Percentiles rank a stretch among this genome's conserved stretches.
Evolutionary conservation across 2,113 vertebrate species (phyloP).

Genomic region (Notiomystis cincta): DNA sequence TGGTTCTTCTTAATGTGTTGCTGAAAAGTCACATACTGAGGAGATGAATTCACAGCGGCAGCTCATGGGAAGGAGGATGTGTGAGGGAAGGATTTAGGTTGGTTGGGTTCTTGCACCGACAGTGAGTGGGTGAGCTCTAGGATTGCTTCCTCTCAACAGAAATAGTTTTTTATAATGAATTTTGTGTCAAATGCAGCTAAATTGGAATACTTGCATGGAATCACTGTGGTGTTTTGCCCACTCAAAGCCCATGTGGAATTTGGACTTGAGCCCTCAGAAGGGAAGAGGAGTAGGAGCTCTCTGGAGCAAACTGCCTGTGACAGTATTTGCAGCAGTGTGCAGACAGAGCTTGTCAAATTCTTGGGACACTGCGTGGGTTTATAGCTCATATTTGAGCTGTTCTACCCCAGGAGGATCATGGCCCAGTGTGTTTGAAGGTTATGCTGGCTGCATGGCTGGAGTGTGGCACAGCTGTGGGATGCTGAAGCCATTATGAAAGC

Average conservation of each 20-base stretch:
- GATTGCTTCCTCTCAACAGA: neutral
- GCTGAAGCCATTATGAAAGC: neutral
- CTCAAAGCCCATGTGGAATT: neutral
- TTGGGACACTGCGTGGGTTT: neutral
- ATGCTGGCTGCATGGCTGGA: neutral
- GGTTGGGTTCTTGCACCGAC: neutral
- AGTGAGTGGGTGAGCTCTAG: slow-evolving; percentile 8
- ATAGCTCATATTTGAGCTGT: neutral
- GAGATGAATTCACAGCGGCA: neutral
- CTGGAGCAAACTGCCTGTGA: neutral
- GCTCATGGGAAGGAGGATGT: neutral
- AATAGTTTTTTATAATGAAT: slow-evolving; percentile 17
- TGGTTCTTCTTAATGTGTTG: neutral
- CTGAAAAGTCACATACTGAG: neutral
- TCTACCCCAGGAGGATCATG: neutral
- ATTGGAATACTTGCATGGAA: neutral
- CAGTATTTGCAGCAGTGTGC: neutral
- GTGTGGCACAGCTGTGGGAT: rapidly evolving
- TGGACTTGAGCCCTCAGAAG: neutral
- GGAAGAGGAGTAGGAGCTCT: neutral
- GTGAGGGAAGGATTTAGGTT: neutral
- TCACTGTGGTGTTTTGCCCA: neutral
- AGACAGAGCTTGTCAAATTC: neutral
- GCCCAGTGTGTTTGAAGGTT: neutral
- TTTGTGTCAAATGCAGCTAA: neutral